phyloP scores from a whole-genome alignment of 1,140 invertebrate genomes.

The Drosophila arawakana region DNA sequence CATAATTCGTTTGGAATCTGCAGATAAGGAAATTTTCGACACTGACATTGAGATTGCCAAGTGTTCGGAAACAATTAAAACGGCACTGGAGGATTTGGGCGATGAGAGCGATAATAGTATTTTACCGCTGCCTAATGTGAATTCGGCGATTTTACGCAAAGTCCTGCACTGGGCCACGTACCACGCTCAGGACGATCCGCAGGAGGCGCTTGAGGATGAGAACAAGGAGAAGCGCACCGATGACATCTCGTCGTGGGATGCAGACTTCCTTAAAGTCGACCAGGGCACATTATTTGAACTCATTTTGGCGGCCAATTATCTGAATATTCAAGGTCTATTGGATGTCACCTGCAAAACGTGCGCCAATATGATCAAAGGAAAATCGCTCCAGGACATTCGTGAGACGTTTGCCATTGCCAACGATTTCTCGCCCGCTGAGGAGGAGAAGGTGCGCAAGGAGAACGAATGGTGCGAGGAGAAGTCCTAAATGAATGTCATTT shows the following conservation, averaged over 20 bases:
- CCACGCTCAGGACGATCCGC: constrained; percentile 96
- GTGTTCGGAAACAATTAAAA: constrained; percentile 99
- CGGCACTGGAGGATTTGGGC: constrained; percentile 98
- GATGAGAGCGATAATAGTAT: constrained; percentile 98
- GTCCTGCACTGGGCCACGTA: constrained; percentile 98
- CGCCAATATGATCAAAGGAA: constrained; percentile 99
- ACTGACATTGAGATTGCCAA: constrained; percentile 99
- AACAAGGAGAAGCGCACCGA: constrained; percentile 99
- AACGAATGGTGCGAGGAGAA: constrained; percentile 99
- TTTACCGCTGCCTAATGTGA: constrained; percentile 98
- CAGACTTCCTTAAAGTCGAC: constrained; percentile 99
- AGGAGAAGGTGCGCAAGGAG: constrained; percentile 98
- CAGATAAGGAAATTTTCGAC: constrained; percentile 98
- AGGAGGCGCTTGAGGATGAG: constrained; percentile 97
- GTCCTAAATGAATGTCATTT: constrained; percentile 82
- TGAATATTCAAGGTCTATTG: constrained; percentile 98
- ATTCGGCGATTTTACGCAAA: constrained; percentile 98
- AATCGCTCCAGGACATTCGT: constrained; percentile 98
- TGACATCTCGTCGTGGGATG: constrained; percentile 99
- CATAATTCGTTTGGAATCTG: constrained; percentile 94
- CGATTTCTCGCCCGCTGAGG: constrained; percentile 98
- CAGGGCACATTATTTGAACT: constrained; percentile 99
- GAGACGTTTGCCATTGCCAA: constrained; percentile 99
- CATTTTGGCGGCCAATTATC: constrained; percentile 98
- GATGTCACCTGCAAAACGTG: constrained; percentile 99